phyloP scores from a whole-genome alignment of 1,140 invertebrate species.

The Oryctes rhinoceros region DNA sequence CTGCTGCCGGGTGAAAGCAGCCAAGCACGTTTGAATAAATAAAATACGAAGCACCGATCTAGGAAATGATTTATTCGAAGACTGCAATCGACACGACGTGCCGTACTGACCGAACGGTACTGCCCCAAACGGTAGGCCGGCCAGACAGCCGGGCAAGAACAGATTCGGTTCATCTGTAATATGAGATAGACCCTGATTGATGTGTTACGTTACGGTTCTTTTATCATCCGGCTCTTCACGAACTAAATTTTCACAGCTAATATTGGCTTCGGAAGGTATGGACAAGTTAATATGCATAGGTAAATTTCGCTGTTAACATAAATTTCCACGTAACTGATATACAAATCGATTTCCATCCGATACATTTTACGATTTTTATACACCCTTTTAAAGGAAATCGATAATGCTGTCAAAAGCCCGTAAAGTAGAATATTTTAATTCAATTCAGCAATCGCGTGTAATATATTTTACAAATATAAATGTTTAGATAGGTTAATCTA shows the following conservation, averaged over 20 bases:
- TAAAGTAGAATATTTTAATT: too few relatives aligned
- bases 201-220: slow-evolving; percentile 45
- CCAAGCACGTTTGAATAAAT: slow-evolving; percentile 11
- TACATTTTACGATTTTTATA: not conserved
- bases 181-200: slow-evolving; percentile 49
- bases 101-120: slow-evolving; percentile 3
- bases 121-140: slow-evolving; percentile 35
- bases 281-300: slow-evolving; percentile 54
- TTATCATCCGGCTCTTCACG: slow-evolving; percentile 36
- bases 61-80: slow-evolving; percentile 32
- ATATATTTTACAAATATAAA: too few relatives aligned
- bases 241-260: slow-evolving; percentile 49
- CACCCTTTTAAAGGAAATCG: not conserved
- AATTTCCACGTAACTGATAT: slow-evolving; percentile 37
- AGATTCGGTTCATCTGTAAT: slow-evolving; percentile 48
- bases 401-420: too few relatives aligned
- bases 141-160: not conserved
- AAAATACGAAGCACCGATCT: slow-evolving; percentile 21
- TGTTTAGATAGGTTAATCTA: too few relatives aligned
- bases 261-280: slow-evolving; percentile 50
- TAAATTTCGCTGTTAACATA: slow-evolving; percentile 45
- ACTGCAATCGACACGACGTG: slow-evolving; percentile 31
- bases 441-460: too few relatives aligned
- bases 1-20: not conserved
- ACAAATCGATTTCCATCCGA: slow-evolving; percentile 43